These are phyloP conservation scores for Chrysina gloriosa DNA, from an alignment of 2,888 invertebrate species.

Conservation along the genomic window DNA sequence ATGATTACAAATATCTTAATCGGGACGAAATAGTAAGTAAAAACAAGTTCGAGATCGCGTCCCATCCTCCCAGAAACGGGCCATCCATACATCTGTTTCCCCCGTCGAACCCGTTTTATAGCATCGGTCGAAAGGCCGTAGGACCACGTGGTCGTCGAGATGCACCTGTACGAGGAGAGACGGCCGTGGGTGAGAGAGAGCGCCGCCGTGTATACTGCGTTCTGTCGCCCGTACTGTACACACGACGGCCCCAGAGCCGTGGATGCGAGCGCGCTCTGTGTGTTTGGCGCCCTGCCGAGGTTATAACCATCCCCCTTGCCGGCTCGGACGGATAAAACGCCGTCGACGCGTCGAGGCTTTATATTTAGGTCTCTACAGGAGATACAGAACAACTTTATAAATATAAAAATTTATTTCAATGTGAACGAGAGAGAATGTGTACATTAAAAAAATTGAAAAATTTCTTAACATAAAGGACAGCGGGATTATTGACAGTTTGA, in stretches of 20 bases:
- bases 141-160: constrained; percentile 69
- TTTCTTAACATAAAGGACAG: too few relatives aligned
- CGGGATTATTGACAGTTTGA: too few relatives aligned
- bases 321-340: constrained; percentile 57
- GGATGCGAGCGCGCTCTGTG: constrained; percentile 23
- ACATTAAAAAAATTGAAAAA: too few relatives aligned
- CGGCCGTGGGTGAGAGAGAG: constrained; percentile 50
- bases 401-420: too few relatives aligned
- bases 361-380: too few relatives aligned
- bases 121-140: constrained; percentile 45
- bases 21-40: too few relatives aligned
- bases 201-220: constrained; percentile 36
- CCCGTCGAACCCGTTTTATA: constrained; percentile 43
- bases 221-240: constrained; percentile 45
- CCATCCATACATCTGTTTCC: constrained; percentile 27
- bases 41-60: too few relatives aligned
- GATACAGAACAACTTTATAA: too few relatives aligned
- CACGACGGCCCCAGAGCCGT: neutral
- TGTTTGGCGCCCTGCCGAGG: constrained; percentile 64
- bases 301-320: constrained; percentile 64
- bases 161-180: constrained; percentile 69
- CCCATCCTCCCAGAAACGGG: too few relatives aligned
- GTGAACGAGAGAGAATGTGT: too few relatives aligned
- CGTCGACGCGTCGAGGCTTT: constrained; percentile 59
- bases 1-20: too few relatives aligned